Percentiles rank a stretch among this genome's conserved stretches.
Conservation (phyloP, 1,140 invertebrate species). For the Solenopsis invicta region DNA sequence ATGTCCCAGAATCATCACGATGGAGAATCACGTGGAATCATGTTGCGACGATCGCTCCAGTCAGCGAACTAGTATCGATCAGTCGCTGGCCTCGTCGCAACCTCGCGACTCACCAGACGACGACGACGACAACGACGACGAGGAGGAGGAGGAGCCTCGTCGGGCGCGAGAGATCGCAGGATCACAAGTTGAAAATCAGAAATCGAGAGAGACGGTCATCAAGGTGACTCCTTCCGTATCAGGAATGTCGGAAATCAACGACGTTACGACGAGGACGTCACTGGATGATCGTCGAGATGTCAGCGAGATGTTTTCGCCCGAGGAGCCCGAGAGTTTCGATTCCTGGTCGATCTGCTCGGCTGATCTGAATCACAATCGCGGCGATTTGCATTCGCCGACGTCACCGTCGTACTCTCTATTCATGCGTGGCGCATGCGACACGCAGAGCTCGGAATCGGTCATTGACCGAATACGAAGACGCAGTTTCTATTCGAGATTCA, state of each 20-base stretch:
- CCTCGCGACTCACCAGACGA: not conserved
- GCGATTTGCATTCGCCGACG: slow-evolving; percentile 85
- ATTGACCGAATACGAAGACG: slow-evolving; percentile 95
- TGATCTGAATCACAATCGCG: slow-evolving; percentile 81
- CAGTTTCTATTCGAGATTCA: slow-evolving; percentile 95
- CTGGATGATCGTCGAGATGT: slow-evolving; percentile 29
- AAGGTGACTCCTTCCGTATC: not conserved
- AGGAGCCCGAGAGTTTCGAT: slow-evolving; percentile 89
- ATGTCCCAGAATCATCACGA: slow-evolving; percentile 25
- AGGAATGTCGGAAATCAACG: not conserved
- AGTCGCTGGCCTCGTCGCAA: not conserved
- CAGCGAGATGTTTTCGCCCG: slow-evolving; percentile 88
- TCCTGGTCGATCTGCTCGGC: slow-evolving; percentile 91
- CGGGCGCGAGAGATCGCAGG: no score
- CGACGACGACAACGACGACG: no score
- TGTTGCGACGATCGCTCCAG: not conserved
- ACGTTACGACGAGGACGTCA: not conserved
- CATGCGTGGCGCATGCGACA: slow-evolving; percentile 80
- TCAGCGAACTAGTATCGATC: not conserved
- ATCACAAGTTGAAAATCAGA: no score
- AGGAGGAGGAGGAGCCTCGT: no score
- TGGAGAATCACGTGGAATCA: slow-evolving; percentile 62
- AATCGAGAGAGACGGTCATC: not conserved
- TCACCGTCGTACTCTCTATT: slow-evolving; percentile 86
- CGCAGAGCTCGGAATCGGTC: slow-evolving; percentile 89